Percentiles rank a stretch among this genome's conserved stretches.
Evolutionary conservation across 2,797 vertebrate genomes (phyloP).

Genomic region (Myotis myotis): DNA sequence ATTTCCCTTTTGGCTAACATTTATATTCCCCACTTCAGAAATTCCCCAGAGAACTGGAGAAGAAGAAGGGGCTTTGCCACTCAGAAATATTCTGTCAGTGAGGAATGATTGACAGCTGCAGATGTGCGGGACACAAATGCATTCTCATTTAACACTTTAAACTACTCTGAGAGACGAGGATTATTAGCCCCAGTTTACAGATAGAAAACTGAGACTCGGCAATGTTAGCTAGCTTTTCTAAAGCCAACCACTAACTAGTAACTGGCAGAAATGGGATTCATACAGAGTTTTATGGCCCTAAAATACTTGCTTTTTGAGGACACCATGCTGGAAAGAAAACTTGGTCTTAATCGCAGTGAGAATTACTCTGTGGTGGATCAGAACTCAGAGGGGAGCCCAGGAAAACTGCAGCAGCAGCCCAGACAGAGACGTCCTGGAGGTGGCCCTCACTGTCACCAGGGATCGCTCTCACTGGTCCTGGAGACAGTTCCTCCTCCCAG

Average conservation of each 20-base stretch:
- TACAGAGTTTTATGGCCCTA: not conserved
- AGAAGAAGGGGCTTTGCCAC: not conserved
- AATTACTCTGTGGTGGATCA: not conserved
- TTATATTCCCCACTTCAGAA: not conserved
- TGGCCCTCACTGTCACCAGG: not conserved
- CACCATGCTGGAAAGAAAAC: not conserved
- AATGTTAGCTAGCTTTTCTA: not conserved
- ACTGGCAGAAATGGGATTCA: not conserved
- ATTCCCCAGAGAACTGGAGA: not conserved
- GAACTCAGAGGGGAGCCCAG: not conserved
- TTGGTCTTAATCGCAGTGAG: slow-evolving; percentile 13
- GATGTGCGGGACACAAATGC: fast-evolving
- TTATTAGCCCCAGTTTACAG: not conserved
- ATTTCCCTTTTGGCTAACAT: not conserved
- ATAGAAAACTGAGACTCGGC: not conserved
- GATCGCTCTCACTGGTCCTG: not conserved
- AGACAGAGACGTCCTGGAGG: not conserved
- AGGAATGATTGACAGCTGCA: not conserved
- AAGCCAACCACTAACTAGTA: not conserved
- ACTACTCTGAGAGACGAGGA: not conserved
- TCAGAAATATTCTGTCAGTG: not conserved
- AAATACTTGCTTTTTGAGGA: not conserved
- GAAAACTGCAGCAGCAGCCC: not conserved
- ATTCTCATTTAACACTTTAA: not conserved
- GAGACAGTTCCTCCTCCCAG: not conserved